Evolutionary conservation across 2,113 vertebrate species (phyloP).

Genomic region (Trematocara unimaculatum): DNA sequence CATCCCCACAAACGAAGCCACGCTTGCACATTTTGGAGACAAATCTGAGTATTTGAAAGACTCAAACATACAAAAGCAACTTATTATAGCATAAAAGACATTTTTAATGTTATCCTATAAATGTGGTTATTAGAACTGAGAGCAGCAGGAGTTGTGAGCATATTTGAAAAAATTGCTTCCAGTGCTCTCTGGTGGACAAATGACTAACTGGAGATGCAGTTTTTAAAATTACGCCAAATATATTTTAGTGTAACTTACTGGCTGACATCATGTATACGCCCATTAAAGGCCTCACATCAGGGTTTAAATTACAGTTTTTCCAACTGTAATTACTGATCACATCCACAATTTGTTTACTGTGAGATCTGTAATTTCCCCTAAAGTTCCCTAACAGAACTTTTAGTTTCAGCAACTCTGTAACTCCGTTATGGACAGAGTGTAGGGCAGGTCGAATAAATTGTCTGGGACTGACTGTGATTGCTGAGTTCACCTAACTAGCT

Average conservation of each 20-base stretch:
- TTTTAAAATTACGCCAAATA: not conserved
- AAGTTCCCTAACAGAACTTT: not conserved
- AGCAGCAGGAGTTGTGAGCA: not conserved
- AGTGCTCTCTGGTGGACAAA: not conserved
- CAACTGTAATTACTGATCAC: not conserved
- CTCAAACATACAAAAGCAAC: not conserved
- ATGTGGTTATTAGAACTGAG: not conserved
- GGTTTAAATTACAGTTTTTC: not conserved
- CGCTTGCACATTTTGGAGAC: not conserved
- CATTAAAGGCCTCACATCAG: not conserved
- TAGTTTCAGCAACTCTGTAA: not conserved
- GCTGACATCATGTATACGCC: not conserved
- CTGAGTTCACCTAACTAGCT: accelerated
- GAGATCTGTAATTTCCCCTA: not conserved
- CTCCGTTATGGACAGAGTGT: not conserved
- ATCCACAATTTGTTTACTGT: not conserved
- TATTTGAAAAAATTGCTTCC: not conserved
- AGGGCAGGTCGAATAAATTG: not conserved
- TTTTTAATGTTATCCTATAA: not conserved
- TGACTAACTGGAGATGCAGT: not conserved
- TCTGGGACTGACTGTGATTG: not conserved
- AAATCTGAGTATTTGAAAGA: not conserved
- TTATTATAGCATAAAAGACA: not conserved
- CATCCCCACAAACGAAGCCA: not conserved
- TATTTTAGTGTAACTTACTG: not conserved